Conservation (phyloP, 2,113 vertebrate genomes). For the Tiliqua scincoides region DNA sequence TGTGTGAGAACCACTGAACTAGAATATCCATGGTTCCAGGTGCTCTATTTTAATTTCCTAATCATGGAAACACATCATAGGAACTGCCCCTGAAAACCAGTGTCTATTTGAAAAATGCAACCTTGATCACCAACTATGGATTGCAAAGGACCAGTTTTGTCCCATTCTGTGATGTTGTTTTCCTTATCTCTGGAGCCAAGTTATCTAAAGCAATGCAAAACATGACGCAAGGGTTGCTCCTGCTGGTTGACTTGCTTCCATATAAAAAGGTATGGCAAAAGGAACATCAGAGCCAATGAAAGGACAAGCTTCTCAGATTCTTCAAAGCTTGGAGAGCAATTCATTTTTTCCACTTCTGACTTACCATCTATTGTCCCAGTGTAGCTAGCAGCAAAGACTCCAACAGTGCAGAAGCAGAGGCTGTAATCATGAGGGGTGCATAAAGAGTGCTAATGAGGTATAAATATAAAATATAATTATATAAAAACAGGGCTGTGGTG, state of each 20-base stretch:
- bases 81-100: neutral
- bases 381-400: neutral
- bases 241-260: neutral
- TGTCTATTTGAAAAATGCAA: neutral
- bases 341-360: neutral
- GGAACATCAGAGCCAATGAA: neutral
- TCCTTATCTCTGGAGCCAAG: neutral
- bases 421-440: neutral
- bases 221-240: neutral
- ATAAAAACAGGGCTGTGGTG: rapidly evolving
- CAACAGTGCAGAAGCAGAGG: neutral
- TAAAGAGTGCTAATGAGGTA: neutral
- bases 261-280: conserved; percentile 3
- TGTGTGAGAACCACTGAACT: too few species aligned
- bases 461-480: too few species aligned
- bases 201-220: neutral
- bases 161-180: neutral
- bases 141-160: neutral
- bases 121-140: neutral
- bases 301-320: neutral
- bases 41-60: neutral
- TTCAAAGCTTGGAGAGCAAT: neutral
- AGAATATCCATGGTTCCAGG: neutral
- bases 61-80: neutral
- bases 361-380: neutral